These are phyloP conservation scores for Ia io DNA, from an alignment of 2,113 vertebrate species.

Conservation along the genomic window DNA sequence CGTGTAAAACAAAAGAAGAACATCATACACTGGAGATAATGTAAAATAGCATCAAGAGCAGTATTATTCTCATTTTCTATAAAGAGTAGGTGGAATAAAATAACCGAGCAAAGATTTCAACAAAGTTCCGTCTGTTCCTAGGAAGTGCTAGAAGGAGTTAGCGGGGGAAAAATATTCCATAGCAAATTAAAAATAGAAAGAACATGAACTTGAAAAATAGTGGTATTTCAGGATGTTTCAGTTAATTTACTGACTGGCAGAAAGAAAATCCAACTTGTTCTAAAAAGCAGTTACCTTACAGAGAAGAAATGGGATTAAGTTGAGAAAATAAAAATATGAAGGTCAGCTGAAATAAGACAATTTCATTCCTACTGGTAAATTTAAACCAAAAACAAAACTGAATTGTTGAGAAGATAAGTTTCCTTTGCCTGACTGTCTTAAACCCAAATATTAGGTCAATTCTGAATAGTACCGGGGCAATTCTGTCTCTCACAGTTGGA, in stretches of 20 bases:
- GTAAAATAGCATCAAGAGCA: neutral
- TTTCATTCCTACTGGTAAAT: neutral
- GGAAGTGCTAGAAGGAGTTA: neutral
- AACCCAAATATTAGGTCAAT: neutral
- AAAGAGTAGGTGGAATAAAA: neutral
- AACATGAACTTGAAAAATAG: slow-evolving; percentile 3
- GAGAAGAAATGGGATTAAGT: neutral
- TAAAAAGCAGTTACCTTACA: neutral
- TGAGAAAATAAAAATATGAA: neutral
- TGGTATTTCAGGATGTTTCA: neutral
- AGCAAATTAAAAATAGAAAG: slow-evolving; percentile 1
- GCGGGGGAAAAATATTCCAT: neutral
- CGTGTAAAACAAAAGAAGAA: neutral
- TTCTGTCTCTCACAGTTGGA: neutral
- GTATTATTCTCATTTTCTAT: neutral
- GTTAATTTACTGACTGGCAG: neutral
- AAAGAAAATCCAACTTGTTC: slow-evolving; percentile 32
- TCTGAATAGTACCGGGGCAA: neutral
- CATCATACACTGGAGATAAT: neutral
- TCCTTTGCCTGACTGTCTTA: neutral
- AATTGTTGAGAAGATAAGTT: neutral
- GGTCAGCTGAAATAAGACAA: neutral
- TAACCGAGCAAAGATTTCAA: neutral
- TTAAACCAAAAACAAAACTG: neutral
- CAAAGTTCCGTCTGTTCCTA: neutral